Conservation (phyloP, 2,113 vertebrate species). For the Corythornis madagascariensis region DNA sequence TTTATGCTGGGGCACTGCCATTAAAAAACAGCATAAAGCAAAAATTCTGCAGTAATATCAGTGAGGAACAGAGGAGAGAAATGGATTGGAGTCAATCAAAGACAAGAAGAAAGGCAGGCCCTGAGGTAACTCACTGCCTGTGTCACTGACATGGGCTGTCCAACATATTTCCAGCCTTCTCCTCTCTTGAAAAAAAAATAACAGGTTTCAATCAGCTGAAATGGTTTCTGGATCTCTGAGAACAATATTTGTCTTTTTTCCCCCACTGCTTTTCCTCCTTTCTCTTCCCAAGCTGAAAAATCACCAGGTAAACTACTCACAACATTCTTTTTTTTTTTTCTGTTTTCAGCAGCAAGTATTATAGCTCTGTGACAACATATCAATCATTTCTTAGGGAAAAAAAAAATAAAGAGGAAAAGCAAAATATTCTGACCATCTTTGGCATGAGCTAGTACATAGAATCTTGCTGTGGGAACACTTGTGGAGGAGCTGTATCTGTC, state of each 20-base stretch:
- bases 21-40: not conserved
- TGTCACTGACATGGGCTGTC: not conserved
- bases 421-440: not conserved
- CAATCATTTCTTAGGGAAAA: not conserved
- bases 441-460: not conserved
- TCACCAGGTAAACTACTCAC: not conserved
- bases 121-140: not conserved
- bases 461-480: conserved; percentile 12
- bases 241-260: not conserved
- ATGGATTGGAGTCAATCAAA: not conserved
- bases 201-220: not conserved
- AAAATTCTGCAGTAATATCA: not conserved
- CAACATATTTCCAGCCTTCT: not conserved
- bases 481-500: not conserved
- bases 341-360: not conserved
- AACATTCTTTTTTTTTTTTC: not conserved
- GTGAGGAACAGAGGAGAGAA: not conserved
- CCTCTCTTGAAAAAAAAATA: not conserved
- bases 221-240: not conserved
- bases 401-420: not conserved
- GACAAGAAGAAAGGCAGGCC: not conserved
- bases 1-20: not conserved
- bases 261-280: not conserved
- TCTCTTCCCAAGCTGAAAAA: not conserved
- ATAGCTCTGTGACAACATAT: not conserved